These are phyloP conservation scores for Melanotaenia duboulayi DNA, from an alignment of 2,113 vertebrate genomes.

Conservation along the genomic window DNA sequence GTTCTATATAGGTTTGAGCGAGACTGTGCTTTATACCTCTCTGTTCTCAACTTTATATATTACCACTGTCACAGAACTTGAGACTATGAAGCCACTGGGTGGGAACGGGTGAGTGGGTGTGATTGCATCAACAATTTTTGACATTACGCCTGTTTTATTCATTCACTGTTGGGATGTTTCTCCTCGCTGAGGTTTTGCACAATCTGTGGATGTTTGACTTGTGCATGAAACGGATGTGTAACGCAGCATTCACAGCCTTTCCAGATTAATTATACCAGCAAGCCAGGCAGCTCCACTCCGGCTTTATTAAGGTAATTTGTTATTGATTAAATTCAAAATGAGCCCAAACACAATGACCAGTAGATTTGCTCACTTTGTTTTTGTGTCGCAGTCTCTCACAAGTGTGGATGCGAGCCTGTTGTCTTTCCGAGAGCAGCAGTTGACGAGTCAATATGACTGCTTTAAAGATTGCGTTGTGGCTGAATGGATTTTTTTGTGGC, in stretches of 20 bases:
- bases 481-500: slow-evolving; percentile 55
- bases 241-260: slow-evolving; percentile 17
- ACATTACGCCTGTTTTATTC: slow-evolving; percentile 54
- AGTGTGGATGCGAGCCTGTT: slow-evolving; percentile 20
- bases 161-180: slow-evolving; percentile 31
- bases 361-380: slow-evolving; percentile 28
- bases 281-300: slow-evolving; percentile 28
- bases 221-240: slow-evolving; percentile 24
- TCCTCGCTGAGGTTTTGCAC: slow-evolving; percentile 18
- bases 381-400: slow-evolving; percentile 12
- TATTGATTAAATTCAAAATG: slow-evolving; percentile 44
- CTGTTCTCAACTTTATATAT: slow-evolving; percentile 55
- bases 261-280: slow-evolving; percentile 29
- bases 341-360: slow-evolving; percentile 15
- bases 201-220: slow-evolving; percentile 19
- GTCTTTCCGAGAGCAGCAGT: slow-evolving; percentile 44
- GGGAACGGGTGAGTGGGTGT: slow-evolving; percentile 49
- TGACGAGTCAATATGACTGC: slow-evolving; percentile 48
- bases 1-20: slow-evolving; percentile 55
- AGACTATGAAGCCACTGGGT: slow-evolving; percentile 19
- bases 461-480: slow-evolving; percentile 67
- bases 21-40: slow-evolving; percentile 55
- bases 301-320: slow-evolving; percentile 58
- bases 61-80: slow-evolving; percentile 22
- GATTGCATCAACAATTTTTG: slow-evolving; percentile 53